Conservation (phyloP, 2,888 invertebrate species). For the Drosophila anceps region DNA sequence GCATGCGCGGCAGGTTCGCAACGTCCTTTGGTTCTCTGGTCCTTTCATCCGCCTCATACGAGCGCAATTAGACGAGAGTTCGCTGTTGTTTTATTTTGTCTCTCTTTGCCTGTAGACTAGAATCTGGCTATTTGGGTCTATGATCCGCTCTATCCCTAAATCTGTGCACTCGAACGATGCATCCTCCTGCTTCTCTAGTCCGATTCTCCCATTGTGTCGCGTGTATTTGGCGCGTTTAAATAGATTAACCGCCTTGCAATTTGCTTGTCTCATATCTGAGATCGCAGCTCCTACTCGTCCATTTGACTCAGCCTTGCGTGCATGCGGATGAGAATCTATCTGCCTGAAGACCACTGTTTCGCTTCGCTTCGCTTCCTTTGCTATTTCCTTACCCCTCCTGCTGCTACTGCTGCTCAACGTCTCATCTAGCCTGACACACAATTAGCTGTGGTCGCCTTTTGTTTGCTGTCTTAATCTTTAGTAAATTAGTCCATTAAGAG, state of each 20-base stretch:
- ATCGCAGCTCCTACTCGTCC: constrained; percentile 36
- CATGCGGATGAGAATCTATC: constrained; percentile 10
- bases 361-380: background rate
- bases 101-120: constrained; percentile 5
- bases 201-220: constrained; percentile 67
- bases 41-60: constrained; percentile 50
- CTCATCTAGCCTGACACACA: constrained; percentile 42
- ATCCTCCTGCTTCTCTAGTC: constrained; percentile 12
- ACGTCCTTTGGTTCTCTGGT: constrained; percentile 20
- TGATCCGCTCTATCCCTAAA: constrained; percentile 80
- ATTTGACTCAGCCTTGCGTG: constrained; percentile 50
- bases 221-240: constrained; percentile 85
- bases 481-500: constrained; percentile 86
- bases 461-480: constrained; percentile 82
- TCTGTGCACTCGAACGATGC: constrained; percentile 75
- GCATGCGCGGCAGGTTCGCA: constrained; percentile 65
- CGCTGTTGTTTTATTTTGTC: constrained; percentile 64
- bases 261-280: constrained; percentile 78
- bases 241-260: constrained; percentile 86
- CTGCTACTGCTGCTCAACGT: constrained; percentile 22
- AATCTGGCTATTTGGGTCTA: constrained; percentile 47
- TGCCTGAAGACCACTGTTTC: constrained; percentile 6
- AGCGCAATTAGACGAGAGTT: constrained; percentile 81
- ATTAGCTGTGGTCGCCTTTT: constrained; percentile 70
- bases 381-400: constrained; percentile 15